phyloP scores from a whole-genome alignment of 2,113 vertebrate species.

The Cyanistes caeruleus region DNA sequence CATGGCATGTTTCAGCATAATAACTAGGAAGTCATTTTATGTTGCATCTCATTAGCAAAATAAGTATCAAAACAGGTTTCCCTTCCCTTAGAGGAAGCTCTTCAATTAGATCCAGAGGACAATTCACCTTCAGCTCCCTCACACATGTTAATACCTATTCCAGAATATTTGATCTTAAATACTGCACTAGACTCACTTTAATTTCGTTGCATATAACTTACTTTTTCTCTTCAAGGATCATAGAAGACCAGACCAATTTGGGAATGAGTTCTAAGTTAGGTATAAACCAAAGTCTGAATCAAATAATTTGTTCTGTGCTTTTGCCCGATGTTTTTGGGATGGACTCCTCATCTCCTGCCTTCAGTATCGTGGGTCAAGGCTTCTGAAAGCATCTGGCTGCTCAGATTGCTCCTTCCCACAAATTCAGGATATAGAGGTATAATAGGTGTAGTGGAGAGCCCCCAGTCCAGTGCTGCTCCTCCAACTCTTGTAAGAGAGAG shows the following conservation, averaged over 20 bases:
- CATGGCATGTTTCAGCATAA: constrained; percentile 53
- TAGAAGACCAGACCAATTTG: neutral
- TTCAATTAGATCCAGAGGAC: constrained; percentile 35
- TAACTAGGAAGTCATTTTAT: constrained; percentile 60
- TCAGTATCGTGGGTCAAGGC: neutral
- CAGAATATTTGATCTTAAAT: constrained; percentile 22
- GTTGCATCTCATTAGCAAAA: constrained; percentile 59
- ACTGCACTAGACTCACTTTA: neutral
- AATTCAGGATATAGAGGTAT: neutral
- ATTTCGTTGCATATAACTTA: neutral
- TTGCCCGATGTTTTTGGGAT: neutral
- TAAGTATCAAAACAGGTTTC: constrained; percentile 57
- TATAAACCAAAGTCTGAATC: neutral
- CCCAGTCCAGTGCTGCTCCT: neutral
- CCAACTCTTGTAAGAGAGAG: neutral
- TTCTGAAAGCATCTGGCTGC: neutral
- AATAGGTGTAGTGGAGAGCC: neutral
- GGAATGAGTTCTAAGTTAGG: neutral
- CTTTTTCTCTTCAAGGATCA: neutral
- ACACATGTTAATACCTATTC: neutral
- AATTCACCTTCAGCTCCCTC: constrained; percentile 42
- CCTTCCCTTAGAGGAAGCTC: constrained; percentile 33
- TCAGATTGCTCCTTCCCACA: neutral
- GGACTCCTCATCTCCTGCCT: neutral
- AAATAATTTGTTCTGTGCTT: neutral